Evolutionary conservation across 2,113 vertebrate species (phyloP).

Genomic region (Pseudopipra pipra): DNA sequence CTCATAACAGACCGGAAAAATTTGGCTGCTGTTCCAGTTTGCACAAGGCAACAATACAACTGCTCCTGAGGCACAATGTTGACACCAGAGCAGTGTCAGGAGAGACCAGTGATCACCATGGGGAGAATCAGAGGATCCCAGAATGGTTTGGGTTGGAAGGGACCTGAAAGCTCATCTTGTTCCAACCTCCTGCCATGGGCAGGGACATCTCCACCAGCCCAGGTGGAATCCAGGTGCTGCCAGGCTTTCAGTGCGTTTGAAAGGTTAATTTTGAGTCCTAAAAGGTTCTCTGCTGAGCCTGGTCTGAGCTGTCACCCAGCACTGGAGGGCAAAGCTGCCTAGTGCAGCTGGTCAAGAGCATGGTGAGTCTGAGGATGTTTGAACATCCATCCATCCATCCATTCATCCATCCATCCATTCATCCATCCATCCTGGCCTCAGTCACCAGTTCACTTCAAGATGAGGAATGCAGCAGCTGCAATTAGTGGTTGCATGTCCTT

Average conservation of each 20-base stretch:
- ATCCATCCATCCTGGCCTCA: background rate
- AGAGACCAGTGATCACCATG: background rate
- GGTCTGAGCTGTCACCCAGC: background rate
- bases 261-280: background rate
- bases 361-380: background rate
- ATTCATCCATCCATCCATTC: too few species aligned
- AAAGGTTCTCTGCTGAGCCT: background rate
- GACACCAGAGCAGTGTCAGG: background rate
- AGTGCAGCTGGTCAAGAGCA: background rate
- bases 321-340: background rate
- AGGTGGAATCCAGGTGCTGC: background rate
- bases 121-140: background rate
- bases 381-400: background rate
- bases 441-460: background rate
- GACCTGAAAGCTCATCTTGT: background rate
- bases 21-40: background rate
- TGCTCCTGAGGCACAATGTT: background rate
- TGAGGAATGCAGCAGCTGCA: background rate
- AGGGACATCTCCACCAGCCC: background rate
- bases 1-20: background rate
- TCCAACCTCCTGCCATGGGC: too few species aligned
- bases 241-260: background rate
- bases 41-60: background rate
- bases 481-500: background rate
- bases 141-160: background rate